A percentile compares a stretch with the other conserved stretches of the same genome.
Conservation (phyloP, 2,888 invertebrate genomes). For the Eretmocerus hayati region DNA sequence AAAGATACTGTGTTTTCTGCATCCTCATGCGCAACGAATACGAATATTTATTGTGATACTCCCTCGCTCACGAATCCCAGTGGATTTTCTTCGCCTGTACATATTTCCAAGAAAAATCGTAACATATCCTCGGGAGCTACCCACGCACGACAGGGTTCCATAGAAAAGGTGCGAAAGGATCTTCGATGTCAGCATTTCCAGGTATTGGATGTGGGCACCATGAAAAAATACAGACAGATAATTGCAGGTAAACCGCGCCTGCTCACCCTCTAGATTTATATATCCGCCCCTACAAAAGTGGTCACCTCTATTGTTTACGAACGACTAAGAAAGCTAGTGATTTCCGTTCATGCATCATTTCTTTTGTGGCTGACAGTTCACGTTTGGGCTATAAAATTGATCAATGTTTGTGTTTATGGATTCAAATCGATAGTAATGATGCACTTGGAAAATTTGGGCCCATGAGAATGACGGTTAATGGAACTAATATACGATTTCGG, state of each 20-base stretch:
- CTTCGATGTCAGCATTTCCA: constrained; percentile 24
- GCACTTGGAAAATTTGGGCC: too few relatives aligned
- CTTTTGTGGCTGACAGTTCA: constrained; percentile 1
- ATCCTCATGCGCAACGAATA: too few relatives aligned
- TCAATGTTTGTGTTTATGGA: constrained; percentile 4
- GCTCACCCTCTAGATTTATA: constrained; percentile 30
- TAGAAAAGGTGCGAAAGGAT: constrained; percentile 27
- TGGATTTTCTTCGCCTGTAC: neutral
- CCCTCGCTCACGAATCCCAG: too few relatives aligned
- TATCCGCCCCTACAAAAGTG: constrained; percentile 26
- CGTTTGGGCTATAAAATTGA: constrained; percentile 18
- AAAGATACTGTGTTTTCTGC: too few relatives aligned
- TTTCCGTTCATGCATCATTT: neutral
- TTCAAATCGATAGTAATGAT: constrained; percentile 1
- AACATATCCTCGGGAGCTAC: constrained; percentile 9
- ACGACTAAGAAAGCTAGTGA: constrained; percentile 10
- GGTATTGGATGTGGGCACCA: constrained; percentile 20
- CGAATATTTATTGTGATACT: too few relatives aligned
- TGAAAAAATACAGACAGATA: constrained; percentile 30
- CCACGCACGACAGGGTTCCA: constrained; percentile 23
- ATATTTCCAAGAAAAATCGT: constrained; percentile 24
- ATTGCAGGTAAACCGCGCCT: constrained; percentile 30
- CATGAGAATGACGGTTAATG: too few relatives aligned
- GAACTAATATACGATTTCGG: too few relatives aligned
- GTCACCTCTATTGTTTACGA: constrained; percentile 6